Evolutionary conservation across 2,888 invertebrate species (phyloP), one percentile per base, ranked within the genome.

Genomic region (Amiota communis): DNA sequence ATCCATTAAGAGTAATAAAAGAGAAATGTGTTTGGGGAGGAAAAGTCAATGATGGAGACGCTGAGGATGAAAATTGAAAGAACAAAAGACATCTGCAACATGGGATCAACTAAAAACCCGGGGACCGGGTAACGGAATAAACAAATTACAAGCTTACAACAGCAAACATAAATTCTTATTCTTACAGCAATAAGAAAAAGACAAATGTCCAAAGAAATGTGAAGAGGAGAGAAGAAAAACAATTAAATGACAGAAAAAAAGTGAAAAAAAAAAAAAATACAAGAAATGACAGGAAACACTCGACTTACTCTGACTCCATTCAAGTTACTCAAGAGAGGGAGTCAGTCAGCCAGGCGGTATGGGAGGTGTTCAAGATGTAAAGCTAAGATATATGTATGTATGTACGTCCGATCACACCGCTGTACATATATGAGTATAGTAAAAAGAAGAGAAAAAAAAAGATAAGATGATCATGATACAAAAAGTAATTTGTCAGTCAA

Each of bases 231-330:
- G 6, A 53, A 36, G 36, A 68, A 68, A 68, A 68, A 68, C 51
- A 68, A 53, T 53, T 68, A 68, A 51, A 68, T 53, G 23, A 51
- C 67, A 53, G 23, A 53, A 36, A 36, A 68, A 68, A 68, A 53
- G 53, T 36, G 49, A 65, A 65, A 63, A 51, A n/a, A 51, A 4
- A 17, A 59, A 15, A 63, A 46, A 13, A 23, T 2, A 23, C 23
- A 23, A 23, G 23, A 23, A 68, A 53, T 23, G 53, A 53, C 67
- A 68, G 67, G 67, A 68, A 68, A 68, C 67, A 68, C 23, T 68
- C 65, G 65, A 9, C 20, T 48, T n/a, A 17, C 48, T 65, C 46
- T 6, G 4, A 36, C 36, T 36, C 36, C 6, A 36, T 36, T 36
- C 36, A 36, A 36, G 3, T 36, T 36, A 36, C 3, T 36, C 36